Evolutionary conservation across 2,113 vertebrate species (phyloP).

Genomic region (human): DNA sequence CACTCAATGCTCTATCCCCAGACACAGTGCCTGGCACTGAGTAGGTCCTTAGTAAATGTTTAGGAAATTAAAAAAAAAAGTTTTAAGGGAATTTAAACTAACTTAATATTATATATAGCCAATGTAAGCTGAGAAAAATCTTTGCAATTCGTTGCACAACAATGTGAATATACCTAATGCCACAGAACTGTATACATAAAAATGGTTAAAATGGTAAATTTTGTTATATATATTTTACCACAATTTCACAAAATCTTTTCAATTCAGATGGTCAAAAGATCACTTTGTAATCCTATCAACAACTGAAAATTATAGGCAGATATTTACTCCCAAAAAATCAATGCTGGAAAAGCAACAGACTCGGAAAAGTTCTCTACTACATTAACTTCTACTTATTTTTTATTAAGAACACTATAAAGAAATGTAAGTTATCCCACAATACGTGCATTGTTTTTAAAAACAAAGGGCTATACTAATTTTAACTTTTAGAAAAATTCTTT

Average conservation of each 20-base stretch:
- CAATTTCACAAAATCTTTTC: background rate
- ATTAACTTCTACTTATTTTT: background rate
- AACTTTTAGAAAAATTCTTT: conserved; percentile 26
- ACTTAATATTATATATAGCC: background rate
- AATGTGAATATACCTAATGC: background rate
- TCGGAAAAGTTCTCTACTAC: background rate
- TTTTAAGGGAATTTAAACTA: background rate
- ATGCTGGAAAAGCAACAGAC: background rate
- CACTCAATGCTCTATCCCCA: background rate
- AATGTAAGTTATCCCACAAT: background rate
- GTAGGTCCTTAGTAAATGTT: background rate
- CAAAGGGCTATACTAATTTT: background rate
- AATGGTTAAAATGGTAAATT: background rate
- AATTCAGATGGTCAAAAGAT: background rate
- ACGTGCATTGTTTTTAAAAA: background rate
- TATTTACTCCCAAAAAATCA: background rate
- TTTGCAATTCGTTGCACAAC: background rate
- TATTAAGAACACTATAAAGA: background rate
- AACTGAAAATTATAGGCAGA: conserved; percentile 8
- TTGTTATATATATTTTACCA: background rate
- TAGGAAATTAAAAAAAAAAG: background rate
- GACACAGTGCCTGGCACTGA: background rate
- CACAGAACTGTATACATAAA: background rate
- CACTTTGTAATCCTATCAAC: background rate
- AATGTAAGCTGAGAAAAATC: background rate